Evolutionary conservation across 2,113 vertebrate genomes (phyloP).

Genomic region (human (Homo sapiens)): DNA sequence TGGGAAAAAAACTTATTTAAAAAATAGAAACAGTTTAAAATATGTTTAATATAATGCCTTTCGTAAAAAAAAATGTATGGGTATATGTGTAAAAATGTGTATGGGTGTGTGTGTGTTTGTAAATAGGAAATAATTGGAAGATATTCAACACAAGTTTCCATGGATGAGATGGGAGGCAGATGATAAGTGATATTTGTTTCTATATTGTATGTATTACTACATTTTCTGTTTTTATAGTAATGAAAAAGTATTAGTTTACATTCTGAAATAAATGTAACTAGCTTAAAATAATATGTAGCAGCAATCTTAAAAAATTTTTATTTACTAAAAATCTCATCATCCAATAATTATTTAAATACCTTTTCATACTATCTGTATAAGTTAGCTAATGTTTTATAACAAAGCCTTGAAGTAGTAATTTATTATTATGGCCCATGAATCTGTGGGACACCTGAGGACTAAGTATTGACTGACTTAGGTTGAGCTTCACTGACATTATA

Average conservation of each 20-base stretch:
- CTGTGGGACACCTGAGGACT: neutral
- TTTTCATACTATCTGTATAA: neutral
- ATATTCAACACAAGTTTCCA: neutral
- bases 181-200: conserved; percentile 5
- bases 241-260: neutral
- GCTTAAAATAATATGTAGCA: neutral
- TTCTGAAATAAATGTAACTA: neutral
- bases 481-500: neutral
- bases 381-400: neutral
- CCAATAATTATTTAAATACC: neutral
- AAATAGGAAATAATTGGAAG: neutral
- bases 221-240: conserved; percentile 4
- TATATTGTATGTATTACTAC: neutral
- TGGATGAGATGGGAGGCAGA: neutral
- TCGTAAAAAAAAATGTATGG: neutral
- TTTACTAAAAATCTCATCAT: neutral
- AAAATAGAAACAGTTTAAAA: neutral
- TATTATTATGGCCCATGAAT: neutral
- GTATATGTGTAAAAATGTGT: neutral
- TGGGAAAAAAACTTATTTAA: neutral
- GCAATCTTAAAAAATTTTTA: neutral
- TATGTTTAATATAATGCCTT: neutral
- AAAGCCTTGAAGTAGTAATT: neutral
- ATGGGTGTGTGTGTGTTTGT: neutral
- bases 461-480: neutral